These are phyloP conservation scores for Dione juno DNA, from an alignment of 2,888 invertebrate genomes.

Conservation along the genomic window DNA sequence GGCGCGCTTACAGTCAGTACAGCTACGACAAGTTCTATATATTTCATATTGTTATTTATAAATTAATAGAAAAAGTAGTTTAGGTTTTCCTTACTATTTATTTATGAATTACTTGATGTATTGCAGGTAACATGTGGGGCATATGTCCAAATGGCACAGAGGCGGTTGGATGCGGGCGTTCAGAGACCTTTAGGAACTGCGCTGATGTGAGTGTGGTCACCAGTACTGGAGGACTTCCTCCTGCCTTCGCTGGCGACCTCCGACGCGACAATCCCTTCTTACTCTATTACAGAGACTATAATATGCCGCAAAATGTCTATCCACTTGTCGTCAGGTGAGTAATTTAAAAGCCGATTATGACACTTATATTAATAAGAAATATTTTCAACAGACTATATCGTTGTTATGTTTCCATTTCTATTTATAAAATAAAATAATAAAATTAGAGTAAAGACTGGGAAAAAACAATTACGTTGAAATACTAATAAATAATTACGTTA, in stretches of 20 bases:
- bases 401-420: background rate
- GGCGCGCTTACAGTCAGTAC: no score
- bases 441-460: no score
- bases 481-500: no score
- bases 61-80: no score
- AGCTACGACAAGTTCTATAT: no score
- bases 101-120: background rate
- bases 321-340: conserved; percentile 90
- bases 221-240: conserved; percentile 89
- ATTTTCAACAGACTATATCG: background rate
- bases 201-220: conserved; percentile 93
- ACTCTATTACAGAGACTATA: conserved; percentile 89
- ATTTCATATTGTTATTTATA: no score
- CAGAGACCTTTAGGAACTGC: conserved; percentile 95
- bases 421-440: no score
- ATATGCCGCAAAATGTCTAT: conserved; percentile 86
- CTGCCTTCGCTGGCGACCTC: conserved; percentile 86
- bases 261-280: conserved; percentile 87
- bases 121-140: conserved; percentile 94
- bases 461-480: no score
- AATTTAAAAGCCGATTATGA: background rate
- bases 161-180: conserved; percentile 93
- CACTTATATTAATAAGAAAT: background rate
- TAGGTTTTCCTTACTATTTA: background rate
- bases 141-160: conserved; percentile 93